Base-by-base conservation (phyloP, 1,140 invertebrate species). In the Ctenoplectra terminalis region DNA sequence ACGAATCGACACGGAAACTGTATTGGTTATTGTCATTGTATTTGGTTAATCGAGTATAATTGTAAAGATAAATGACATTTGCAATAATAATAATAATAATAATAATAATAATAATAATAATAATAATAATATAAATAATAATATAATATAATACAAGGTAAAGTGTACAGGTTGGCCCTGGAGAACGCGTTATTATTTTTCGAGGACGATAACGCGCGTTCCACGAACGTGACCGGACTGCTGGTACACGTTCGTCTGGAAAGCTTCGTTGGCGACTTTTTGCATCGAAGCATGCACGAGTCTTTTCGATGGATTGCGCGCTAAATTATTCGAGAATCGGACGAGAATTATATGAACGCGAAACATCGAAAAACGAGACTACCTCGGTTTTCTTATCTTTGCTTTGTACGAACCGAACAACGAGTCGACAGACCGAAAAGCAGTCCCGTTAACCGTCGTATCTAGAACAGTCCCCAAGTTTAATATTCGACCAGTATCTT, bases 181-280 rank as follows among this genome's bases (percentile, higher is more conserved):
- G 26, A 11, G 26, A 43, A 34, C 17, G 34, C n/a, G 74, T 78
- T 78, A 79, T 79, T 79, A 71, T 79, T 72, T 69, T 56, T 56
- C 75, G 75, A 77, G 75, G 66, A 70, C 81, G 84, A 87, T 87
- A 87, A 83, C 74, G 72, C 84, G 83, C 85, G 85, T 80, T 76
- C 60, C 70, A 37, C 31, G 80, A 83, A 87, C 84, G 81, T 83
- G 80, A 86, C 86, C 81, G 60, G 50, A 69, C 60, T 56, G 54
- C n/a, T 7, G 13, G 3, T 15, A 31, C 17, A 23, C 43, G 48
- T 29, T 37, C 34, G 61, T 23, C 5, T 20, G 15, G 23, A 64
- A 50, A 1, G 31, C 6, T 71, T 37, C n/a, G 70, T 61, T 58
- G 0, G 48, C 46, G 40, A 17, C 23, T 26, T 17, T 54, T 83